A percentile compares a stretch with the other conserved stretches of the same genome.
phyloP scores from a whole-genome alignment of 1,140 invertebrate genomes.

The Cherax destructor region DNA sequence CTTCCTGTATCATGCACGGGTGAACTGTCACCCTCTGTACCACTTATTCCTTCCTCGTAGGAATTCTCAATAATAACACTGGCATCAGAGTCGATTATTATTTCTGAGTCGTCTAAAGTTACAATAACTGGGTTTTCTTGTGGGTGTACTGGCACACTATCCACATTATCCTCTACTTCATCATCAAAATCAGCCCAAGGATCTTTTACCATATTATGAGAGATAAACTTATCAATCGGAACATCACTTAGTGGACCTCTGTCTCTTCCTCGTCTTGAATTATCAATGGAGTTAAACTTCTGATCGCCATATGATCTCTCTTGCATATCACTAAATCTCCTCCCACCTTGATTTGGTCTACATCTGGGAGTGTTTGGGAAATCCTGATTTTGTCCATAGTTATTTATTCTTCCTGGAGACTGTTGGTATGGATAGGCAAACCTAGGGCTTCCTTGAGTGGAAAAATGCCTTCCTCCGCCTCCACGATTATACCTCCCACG shows the following conservation, averaged over 20 bases:
- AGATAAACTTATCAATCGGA: slow-evolving; percentile 59
- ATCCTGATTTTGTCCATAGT: slow-evolving; percentile 7
- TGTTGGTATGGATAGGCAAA: slow-evolving; percentile 38
- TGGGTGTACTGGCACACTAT: neutral
- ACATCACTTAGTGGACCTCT: slow-evolving; percentile 34
- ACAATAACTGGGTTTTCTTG: neutral
- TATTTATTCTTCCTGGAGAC: slow-evolving; percentile 16
- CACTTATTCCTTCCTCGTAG: slow-evolving; percentile 49
- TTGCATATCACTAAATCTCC: neutral
- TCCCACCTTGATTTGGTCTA: neutral
- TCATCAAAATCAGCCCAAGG: slow-evolving; percentile 50
- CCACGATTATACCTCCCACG: slow-evolving; percentile 16
- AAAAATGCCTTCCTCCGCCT: slow-evolving; percentile 6
- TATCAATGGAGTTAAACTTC: slow-evolving; percentile 2
- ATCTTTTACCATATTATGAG: slow-evolving; percentile 36
- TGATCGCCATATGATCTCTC: slow-evolving; percentile 14
- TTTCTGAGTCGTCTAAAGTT: slow-evolving; percentile 16
- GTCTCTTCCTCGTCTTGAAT: slow-evolving; percentile 9
- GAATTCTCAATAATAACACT: slow-evolving; percentile 53
- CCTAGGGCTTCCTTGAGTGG: slow-evolving; percentile 21
- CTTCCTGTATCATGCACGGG: slow-evolving; percentile 51
- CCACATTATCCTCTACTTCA: neutral
- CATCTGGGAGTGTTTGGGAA: neutral
- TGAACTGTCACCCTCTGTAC: slow-evolving; percentile 40
- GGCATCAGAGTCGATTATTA: slow-evolving; percentile 47